A percentile compares a stretch with the other conserved stretches of the same genome.
These are phyloP conservation scores for Caenorhabditis remanei DNA, from an alignment of 1,140 invertebrate genomes.

Conservation along the genomic window DNA sequence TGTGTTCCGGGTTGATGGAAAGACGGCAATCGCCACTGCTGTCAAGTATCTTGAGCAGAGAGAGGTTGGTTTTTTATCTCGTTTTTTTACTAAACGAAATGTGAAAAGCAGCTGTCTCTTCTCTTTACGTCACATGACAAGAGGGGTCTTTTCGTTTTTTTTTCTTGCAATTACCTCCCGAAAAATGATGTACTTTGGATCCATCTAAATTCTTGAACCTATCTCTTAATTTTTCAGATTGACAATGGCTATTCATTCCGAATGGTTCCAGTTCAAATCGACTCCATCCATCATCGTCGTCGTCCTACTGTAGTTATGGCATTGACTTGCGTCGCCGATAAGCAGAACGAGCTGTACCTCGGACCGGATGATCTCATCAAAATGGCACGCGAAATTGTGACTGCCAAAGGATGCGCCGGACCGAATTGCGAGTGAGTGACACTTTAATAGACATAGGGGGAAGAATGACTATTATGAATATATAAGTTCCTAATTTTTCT, in stretches of 20 bases:
- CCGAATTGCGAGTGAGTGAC: slow-evolving; percentile 61
- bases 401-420: slow-evolving; percentile 57
- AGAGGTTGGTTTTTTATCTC: slow-evolving; percentile 32
- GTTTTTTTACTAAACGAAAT: background rate
- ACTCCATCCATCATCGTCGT: background rate
- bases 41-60: slow-evolving; percentile 55
- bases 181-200: background rate
- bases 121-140: background rate
- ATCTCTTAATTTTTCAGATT: slow-evolving; percentile 33
- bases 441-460: too few species aligned
- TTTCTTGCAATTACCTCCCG: too few species aligned
- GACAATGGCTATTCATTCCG: slow-evolving; percentile 62
- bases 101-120: background rate
- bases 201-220: background rate
- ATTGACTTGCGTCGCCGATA: slow-evolving; percentile 58
- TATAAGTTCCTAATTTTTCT: background rate
- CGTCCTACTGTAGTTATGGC: slow-evolving; percentile 31
- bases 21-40: slow-evolving; percentile 33
- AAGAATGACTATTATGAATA: too few species aligned
- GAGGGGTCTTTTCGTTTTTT: too few species aligned
- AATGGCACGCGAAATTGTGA: slow-evolving; percentile 58
- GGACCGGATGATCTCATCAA: slow-evolving; percentile 55
- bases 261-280: slow-evolving; percentile 46
- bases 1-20: slow-evolving; percentile 61
- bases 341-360: slow-evolving; percentile 51